phyloP scores from a whole-genome alignment of 2,888 invertebrate species.

The Amiota minor region DNA sequence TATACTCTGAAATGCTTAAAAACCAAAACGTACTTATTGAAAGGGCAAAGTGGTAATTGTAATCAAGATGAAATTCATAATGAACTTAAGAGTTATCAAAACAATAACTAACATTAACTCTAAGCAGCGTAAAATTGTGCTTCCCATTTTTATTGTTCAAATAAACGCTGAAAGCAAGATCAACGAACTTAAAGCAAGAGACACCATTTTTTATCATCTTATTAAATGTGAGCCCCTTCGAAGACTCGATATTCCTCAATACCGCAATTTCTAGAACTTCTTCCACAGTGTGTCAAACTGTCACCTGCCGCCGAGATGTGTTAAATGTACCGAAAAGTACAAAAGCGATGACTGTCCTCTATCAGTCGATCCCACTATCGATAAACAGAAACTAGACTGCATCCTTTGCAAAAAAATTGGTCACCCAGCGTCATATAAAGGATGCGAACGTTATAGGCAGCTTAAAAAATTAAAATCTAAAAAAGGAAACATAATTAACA shows the following conservation, averaged over 20 bases:
- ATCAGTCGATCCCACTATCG: too few species aligned
- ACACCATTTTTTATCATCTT: neutral
- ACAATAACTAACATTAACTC: slow-evolving; percentile 14
- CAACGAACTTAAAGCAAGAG: neutral
- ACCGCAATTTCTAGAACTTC: neutral
- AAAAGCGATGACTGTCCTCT: too few species aligned
- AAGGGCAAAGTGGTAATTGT: slow-evolving; percentile 22
- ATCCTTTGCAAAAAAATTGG: neutral
- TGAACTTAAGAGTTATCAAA: slow-evolving; percentile 20
- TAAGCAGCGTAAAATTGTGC: slow-evolving; percentile 8
- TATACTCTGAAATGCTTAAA: slow-evolving; percentile 27
- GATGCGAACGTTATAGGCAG: neutral
- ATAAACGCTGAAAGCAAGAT: slow-evolving; percentile 11
- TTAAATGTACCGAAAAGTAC: too few species aligned
- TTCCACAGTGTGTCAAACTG: neutral
- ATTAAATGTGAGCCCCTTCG: neutral
- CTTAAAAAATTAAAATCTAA: neutral
- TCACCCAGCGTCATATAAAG: too few species aligned
- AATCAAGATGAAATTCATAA: slow-evolving; percentile 14
- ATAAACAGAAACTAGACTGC: neutral
- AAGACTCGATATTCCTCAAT: neutral
- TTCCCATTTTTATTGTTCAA: slow-evolving; percentile 27
- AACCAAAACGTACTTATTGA: slow-evolving; percentile 21
- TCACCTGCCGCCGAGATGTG: neutral
- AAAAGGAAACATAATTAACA: neutral